Evolutionary conservation across 2,888 invertebrate genomes (phyloP).

Genomic region (Thymelicus sylvestris): DNA sequence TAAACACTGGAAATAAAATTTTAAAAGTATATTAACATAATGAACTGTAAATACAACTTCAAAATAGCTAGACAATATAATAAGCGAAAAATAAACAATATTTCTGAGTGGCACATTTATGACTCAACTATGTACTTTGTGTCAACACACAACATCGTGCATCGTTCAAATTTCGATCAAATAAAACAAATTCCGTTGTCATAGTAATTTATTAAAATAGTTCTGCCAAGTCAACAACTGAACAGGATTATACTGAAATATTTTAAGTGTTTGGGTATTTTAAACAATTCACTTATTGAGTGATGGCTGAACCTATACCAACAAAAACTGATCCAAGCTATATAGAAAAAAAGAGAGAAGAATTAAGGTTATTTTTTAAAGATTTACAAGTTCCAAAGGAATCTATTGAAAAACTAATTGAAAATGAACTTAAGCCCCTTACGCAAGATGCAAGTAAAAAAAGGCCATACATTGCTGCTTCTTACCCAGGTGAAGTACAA

Average conservation of each 20-base stretch:
- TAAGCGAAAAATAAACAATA: too few species aligned
- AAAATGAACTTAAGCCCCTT: conserved; percentile 70
- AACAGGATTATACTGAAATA: neutral
- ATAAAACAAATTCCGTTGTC: conserved; percentile 51
- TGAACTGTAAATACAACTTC: too few species aligned
- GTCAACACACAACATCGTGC: neutral
- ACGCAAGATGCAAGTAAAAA: conserved; percentile 45
- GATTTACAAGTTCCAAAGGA: conserved; percentile 64
- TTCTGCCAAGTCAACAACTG: neutral
- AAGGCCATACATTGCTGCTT: conserved; percentile 70
- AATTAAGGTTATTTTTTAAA: conserved; percentile 67
- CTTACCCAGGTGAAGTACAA: conserved; percentile 60
- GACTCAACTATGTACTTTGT: too few species aligned
- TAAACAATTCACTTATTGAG: neutral
- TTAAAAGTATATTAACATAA: too few species aligned
- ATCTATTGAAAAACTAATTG: conserved; percentile 64
- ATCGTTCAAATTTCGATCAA: conserved; percentile 56
- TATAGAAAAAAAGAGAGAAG: conserved; percentile 64
- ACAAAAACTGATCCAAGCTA: conserved; percentile 52
- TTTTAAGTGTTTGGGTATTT: neutral
- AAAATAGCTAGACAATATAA: too few species aligned
- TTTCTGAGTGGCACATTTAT: too few species aligned
- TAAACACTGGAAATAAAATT: too few species aligned
- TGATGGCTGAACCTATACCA: conserved; percentile 52
- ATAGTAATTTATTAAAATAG: conserved; percentile 48